Evolutionary conservation across 2,797 vertebrate species (phyloP), one percentile per base, ranked within the genome.

Genomic region (Sebastes steindachneri): DNA sequence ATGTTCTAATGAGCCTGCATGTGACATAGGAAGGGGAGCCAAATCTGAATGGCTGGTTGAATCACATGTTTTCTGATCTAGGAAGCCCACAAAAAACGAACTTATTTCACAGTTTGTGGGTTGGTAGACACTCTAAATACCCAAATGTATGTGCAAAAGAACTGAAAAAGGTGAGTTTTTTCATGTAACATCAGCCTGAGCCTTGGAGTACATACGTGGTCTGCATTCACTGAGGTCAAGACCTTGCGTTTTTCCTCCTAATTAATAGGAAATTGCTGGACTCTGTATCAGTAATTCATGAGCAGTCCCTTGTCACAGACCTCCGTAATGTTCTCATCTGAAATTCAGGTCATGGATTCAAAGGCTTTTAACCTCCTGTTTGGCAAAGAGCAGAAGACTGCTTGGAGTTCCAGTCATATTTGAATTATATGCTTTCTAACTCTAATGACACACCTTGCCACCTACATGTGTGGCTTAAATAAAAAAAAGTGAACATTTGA

Each of bases 281-380:
- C 7, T 12, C 28, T 70, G 53, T 58, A 51, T 86, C 73, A 65
- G 79, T 85, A 80, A 80, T 84, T 90, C 68, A 79, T 87, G 69
- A 87, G 23, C 31, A 17, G 70, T n/a, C 23, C 12, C 14, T 57
- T 74, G 62, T 88, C 72, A 75, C 57, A 70, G 54, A 69, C 69
- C 68, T 74, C 71, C 2, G 2, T 35, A 62, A 82, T 68, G 45
- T 60, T 84, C 65, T 72, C 64, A 79, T 83, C 25, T 81, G 26
- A 82, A 67, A 86, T 87, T 88, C 53, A 68, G 66, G 68, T 87
- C 71, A 75, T 60, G 60, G 45, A 77, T 82, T 77, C 58, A 68
- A 10, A 54, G 58, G 45, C 33, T 82, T 84, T 80, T 70, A 77
- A 79, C 60, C n/a, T 77, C 28, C 28, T 63, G 57, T 62, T 85